Percentiles rank a stretch among this genome's conserved stretches.
Evolutionary conservation across 2,113 vertebrate species (phyloP).

Genomic region (Chrysochloris asiatica): DNA sequence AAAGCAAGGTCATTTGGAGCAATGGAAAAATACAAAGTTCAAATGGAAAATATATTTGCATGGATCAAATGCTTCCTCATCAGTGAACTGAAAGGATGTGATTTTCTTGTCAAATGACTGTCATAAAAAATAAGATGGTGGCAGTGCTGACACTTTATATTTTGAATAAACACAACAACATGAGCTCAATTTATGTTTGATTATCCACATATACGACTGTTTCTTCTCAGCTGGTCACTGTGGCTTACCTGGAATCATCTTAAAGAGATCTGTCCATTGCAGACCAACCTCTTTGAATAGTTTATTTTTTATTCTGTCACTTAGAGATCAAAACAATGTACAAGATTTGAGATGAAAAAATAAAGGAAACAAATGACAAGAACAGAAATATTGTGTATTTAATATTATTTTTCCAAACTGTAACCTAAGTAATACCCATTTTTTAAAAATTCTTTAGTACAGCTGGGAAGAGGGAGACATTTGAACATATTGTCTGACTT

Average conservation of each 20-base stretch:
- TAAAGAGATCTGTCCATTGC: not conserved
- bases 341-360: not conserved
- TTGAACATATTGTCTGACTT: not conserved
- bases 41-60: conserved; percentile 72
- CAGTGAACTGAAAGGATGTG: conserved; percentile 64
- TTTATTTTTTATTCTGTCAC: not conserved
- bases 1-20: conserved; percentile 56
- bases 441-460: not conserved
- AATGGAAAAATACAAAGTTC: conserved; percentile 65
- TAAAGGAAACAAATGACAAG: not conserved
- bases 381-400: not conserved
- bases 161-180: conserved; percentile 51
- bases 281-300: not conserved
- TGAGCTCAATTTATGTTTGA: conserved; percentile 45
- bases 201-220: not conserved
- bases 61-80: conserved; percentile 62
- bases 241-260: not conserved
- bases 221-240: not conserved
- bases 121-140: conserved; percentile 64
- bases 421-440: not conserved
- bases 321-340: not conserved
- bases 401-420: not conserved
- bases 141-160: conserved; percentile 44
- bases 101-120: conserved; percentile 72
- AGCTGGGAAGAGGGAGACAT: not conserved